Evolutionary conservation across 2,113 vertebrate species (phyloP), one percentile per base, ranked within the genome.

Genomic region (Pangasianodon gigas): DNA sequence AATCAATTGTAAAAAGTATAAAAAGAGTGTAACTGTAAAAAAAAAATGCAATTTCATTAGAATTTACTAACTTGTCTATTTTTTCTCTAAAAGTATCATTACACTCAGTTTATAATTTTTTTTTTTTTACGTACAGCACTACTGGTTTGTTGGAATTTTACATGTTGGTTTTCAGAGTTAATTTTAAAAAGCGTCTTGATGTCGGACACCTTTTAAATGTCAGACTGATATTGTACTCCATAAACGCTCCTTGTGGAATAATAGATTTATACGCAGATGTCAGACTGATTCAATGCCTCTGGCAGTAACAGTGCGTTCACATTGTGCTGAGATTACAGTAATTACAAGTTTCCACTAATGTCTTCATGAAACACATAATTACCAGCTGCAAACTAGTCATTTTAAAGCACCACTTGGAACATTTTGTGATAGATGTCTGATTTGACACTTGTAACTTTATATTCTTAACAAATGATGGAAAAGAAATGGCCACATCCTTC

Each of bases 261-360:
- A 52, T 6, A n/a, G 77, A 52, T 80, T 79, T 79, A 1, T 1
- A 48, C 10, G 8, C 21, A 29, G 74, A 77, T 19, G 37, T 74
- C 16, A 18, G 37, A 44, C 74, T 3, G 41, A 77, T 67, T 9
- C 26, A 29, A 52, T 32, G 44, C 77, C 7, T 14, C 46, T 14
- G 77, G 48, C 77, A n/a, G 46, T n/a, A 52, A 9, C 48, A 3
- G 46, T 52, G 48, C 26, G 0, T 79, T 48, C 75, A 9, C 44
- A 13, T 48, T 79, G 44, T 48, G 75, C 41, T n/a, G 48, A 52
- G 77, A 80, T 80, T 16, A 80, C 5, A 1, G 26, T 80, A 80
- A 80, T 80, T 80, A 80, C 77, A 80, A 9, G 46, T 52, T 52
- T 52, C 77, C 48, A n/a, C 77, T 80, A 80, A 80, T 52, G 29